phyloP scores from a whole-genome alignment of 2,797 vertebrate genomes.

The Amblyraja radiata region DNA sequence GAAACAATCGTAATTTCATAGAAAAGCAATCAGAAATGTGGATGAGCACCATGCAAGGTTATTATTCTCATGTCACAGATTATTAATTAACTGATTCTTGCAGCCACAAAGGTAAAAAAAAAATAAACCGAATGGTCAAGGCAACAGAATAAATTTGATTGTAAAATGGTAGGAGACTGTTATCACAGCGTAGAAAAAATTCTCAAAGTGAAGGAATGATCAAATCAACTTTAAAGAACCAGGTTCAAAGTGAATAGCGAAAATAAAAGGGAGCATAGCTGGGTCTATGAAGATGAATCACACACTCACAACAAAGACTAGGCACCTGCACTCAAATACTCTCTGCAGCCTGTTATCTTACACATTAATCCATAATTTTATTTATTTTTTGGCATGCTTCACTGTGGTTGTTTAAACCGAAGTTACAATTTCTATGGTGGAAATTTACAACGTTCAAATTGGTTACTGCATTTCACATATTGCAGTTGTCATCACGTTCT shows the following conservation, averaged over 20 bases:
- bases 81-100: background rate
- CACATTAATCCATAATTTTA: background rate
- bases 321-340: background rate
- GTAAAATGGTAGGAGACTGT: background rate
- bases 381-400: background rate
- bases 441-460: background rate
- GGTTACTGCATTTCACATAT: background rate
- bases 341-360: background rate
- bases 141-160: background rate
- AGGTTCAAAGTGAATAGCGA: conserved; percentile 15
- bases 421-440: background rate
- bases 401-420: no score
- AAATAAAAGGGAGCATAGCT: background rate
- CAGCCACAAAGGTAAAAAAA: background rate
- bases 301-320: background rate
- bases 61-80: background rate
- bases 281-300: conserved; percentile 18
- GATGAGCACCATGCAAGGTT: background rate
- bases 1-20: background rate
- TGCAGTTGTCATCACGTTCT: background rate
- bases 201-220: background rate
- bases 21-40: background rate
- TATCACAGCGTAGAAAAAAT: background rate
- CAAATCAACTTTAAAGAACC: background rate
- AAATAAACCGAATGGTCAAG: background rate